Evolutionary conservation across 2,888 invertebrate genomes (phyloP), one percentile per base, ranked within the genome.

Genomic region (Eilema griseolum): DNA sequence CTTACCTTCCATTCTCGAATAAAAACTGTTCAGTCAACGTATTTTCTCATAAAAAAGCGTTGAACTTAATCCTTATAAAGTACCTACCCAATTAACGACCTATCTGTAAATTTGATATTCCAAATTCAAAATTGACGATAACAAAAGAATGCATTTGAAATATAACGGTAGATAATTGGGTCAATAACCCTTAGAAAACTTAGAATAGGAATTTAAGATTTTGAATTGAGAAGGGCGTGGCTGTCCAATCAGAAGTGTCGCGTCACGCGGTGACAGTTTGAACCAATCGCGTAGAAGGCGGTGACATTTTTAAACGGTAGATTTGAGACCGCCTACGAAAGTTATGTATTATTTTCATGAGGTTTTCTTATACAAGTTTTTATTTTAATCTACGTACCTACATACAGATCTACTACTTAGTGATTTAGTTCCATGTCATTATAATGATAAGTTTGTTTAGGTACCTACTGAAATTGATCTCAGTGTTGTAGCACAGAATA

Each of bases 211-310:
- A 77, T 77, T 75, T 60, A 73, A 73, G 80, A 77, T 52, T 52
- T 77, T 68, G 71, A 80, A 77, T 74, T 72, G 52, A 70, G 81
- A 83, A 80, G 86, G 94, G 95, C 94, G 94, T 91, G 93, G 88
- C 83, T 74, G 75, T 70, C 93, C 92, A 93, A 93, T 93, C 80
- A 85, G 83, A 86, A 89, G 84, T 93, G 93, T 94, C 94, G 92
- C 94, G 89, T 90, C 91, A 92, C 93, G 92, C 88, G 87, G 93
- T 95, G 95, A 95, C 95, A 95, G 76, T 93, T 93, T 86, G 86
- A 79, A 79, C 95, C 95, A 95, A 95, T 95, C 67, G 85, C 80
- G 80, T 57, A 69, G 66, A 86, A 88, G 90, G 89, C 86, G 88
- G 90, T 92, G 94, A 94, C 94, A 93, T 88, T 92, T 92, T 89